Evolutionary conservation across 92 coral and sea anemone species (phyloP), one percentile per base, ranked within the genome.

Genomic region (Pocillopora grandis): DNA sequence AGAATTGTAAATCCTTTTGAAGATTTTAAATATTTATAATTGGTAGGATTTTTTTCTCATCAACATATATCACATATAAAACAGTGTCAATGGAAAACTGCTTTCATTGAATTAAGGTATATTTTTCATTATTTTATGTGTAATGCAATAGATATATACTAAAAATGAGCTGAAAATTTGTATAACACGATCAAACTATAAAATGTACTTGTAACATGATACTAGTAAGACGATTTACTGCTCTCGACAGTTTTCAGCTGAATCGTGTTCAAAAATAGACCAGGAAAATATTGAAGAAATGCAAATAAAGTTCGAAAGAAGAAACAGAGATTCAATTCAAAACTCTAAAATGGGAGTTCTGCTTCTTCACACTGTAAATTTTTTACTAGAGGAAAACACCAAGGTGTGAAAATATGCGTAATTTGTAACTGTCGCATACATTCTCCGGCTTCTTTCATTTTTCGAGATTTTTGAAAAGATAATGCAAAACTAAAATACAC

Each of bases 391-490:
- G n/a, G 31, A 13, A 36, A 1, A 75, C 60, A 15, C 31, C 62
- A 6, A 71, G 59, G 69, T 71, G 37, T 37, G 66, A 70, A 58
- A 59, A 55, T 66, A 55, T 80, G 76, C 36, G 42, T 16, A 61
- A 76, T 18, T 58, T 10, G n/a, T 81, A 58, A 18, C 12, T 81
- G 85, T 71, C 77, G 58, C 13, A 58, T 69, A 58, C 76, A 81
- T 81, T 70, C 85, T 63, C 66, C 76, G 58, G 37, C 57, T 70
- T 70, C 85, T 77, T 70, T 36, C 49, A 2, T 33, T 81, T 52
- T 71, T 35, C 69, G 21, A 81, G 77, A 70, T 81, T 58, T 69
- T 58, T 61, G 31, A 71, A 59, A 6, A 81, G 85, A 81, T 81
- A 80, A 55, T 21, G 27, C 10, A 27, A 60, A 21, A n/a, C n/a